A percentile compares a stretch with the other conserved stretches of the same genome.
Evolutionary conservation across 2,888 invertebrate species (phyloP).

Genomic region (Sycophila texana): DNA sequence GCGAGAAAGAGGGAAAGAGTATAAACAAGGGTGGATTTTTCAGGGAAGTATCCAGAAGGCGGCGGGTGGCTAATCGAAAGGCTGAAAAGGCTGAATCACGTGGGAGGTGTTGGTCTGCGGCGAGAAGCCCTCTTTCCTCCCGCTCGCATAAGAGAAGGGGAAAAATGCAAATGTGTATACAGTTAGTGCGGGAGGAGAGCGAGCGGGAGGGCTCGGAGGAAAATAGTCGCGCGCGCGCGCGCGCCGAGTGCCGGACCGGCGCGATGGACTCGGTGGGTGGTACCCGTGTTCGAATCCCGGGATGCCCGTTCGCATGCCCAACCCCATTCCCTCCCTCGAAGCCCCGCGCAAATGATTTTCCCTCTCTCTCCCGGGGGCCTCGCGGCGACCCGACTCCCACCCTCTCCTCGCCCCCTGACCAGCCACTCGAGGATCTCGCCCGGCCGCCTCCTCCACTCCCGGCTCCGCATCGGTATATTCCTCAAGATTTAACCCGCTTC

Average conservation of each 20-base stretch:
- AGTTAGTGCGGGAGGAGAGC: constrained; percentile 48
- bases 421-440: constrained; percentile 23
- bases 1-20: too few relatives aligned
- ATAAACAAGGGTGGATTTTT: too few relatives aligned
- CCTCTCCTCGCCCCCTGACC: constrained; percentile 40
- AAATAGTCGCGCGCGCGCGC: constrained; percentile 66
- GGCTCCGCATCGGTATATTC: constrained; percentile 36
- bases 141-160: constrained; percentile 51
- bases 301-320: constrained; percentile 79
- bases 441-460: constrained; percentile 43
- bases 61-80: constrained; percentile 52
- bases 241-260: constrained; percentile 73
- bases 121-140: constrained; percentile 27
- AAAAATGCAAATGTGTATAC: constrained; percentile 9
- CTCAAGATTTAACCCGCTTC: constrained; percentile 3
- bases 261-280: constrained; percentile 76
- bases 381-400: constrained; percentile 54
- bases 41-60: neutral
- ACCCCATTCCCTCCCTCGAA: constrained; percentile 68
- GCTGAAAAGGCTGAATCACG: constrained; percentile 40
- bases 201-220: constrained; percentile 58
- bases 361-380: constrained; percentile 55
- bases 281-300: constrained; percentile 74
- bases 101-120: constrained; percentile 26
- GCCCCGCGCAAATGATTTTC: constrained; percentile 46